phyloP scores from a whole-genome alignment of 2,797 vertebrate genomes.

The Balearica regulorum region DNA sequence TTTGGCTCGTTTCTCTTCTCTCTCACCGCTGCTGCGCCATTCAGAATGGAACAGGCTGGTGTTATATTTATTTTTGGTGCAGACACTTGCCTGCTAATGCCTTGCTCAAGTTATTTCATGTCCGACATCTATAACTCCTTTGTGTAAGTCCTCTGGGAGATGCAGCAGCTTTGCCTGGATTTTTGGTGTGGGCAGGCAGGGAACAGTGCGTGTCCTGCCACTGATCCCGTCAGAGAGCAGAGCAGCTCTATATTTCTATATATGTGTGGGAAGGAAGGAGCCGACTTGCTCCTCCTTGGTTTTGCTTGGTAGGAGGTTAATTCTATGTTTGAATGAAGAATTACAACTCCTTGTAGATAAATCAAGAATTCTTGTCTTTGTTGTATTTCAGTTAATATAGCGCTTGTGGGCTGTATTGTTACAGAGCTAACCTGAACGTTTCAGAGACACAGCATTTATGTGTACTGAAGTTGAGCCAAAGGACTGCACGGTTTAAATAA shows the following conservation, averaged over 20 bases:
- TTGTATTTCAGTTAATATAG: background rate
- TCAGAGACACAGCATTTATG: background rate
- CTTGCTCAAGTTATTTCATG: fast-evolving
- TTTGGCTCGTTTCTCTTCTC: background rate
- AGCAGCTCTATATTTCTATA: background rate
- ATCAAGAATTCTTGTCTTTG: background rate
- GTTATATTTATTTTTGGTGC: background rate
- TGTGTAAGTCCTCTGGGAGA: background rate
- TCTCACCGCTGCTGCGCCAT: background rate
- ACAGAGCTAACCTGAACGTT: background rate
- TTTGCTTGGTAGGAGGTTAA: background rate
- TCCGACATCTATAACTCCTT: background rate
- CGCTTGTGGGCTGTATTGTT: background rate
- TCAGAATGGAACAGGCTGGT: background rate
- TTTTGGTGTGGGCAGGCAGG: background rate
- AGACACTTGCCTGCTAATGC: background rate
- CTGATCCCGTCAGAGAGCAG: background rate
- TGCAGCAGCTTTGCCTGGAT: background rate
- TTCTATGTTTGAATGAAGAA: background rate
- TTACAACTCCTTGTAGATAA: background rate
- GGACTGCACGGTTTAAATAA: background rate
- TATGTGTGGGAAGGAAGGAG: background rate
- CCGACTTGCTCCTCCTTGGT: background rate
- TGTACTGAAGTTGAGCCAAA: background rate
- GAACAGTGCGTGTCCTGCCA: background rate